Evolutionary conservation across 1,140 invertebrate genomes (phyloP).

Genomic region (Trachelipus rathkii): DNA sequence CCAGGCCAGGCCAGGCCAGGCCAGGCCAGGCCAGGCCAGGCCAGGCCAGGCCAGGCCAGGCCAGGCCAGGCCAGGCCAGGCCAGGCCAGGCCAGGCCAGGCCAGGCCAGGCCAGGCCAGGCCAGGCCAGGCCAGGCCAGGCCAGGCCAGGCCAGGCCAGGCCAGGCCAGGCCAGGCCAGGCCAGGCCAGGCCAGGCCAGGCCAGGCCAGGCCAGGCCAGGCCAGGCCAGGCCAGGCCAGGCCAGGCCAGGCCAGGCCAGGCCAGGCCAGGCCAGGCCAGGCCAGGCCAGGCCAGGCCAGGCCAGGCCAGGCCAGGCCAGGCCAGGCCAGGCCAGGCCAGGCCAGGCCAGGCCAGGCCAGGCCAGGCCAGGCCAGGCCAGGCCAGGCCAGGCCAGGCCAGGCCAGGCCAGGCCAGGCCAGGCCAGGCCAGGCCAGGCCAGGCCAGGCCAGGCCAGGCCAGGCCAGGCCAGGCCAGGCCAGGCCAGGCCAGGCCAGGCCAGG

Average conservation of each 20-base stretch:
- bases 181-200: constrained; percentile 10
- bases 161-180: constrained; percentile 3
- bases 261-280: too few species aligned
- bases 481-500: too few species aligned
- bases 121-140: constrained; percentile 26
- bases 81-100: constrained; percentile 21
- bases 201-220: constrained; percentile 2
- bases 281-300: too few species aligned
- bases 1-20: constrained; percentile 24
- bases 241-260: not conserved
- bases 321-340: too few species aligned
- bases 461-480: too few species aligned
- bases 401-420: too few species aligned
- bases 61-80: constrained; percentile 25
- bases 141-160: constrained; percentile 19
- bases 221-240: constrained; percentile 7
- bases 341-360: too few species aligned
- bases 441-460: too few species aligned
- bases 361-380: too few species aligned
- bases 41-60: constrained; percentile 27
- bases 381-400: too few species aligned
- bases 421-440: too few species aligned
- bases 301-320: too few species aligned
- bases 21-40: constrained; percentile 28
- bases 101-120: constrained; percentile 23